Percentiles rank a stretch among this genome's conserved stretches.
Evolutionary conservation across 2,797 vertebrate genomes (phyloP).

Genomic region (Gymnocypris eckloni): DNA sequence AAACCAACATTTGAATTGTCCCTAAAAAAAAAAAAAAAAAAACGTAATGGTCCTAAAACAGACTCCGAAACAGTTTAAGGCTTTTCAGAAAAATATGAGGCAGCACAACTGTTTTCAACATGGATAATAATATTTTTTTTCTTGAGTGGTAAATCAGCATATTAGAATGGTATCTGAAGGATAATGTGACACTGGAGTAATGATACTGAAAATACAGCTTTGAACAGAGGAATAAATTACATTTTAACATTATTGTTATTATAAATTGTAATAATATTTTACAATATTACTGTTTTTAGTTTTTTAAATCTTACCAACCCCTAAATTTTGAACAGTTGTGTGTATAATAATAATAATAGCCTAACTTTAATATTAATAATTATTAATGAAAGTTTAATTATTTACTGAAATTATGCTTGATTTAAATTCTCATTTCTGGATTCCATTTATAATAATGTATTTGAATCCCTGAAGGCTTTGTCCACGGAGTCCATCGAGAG

Average conservation of each 20-base stretch:
- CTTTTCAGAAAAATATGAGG: not conserved
- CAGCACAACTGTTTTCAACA: not conserved
- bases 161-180: not conserved
- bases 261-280: not conserved
- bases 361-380: not conserved
- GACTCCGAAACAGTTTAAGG: too few species aligned
- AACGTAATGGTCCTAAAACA: not conserved
- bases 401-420: not conserved
- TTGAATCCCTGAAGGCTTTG: conserved; percentile 81
- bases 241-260: not conserved
- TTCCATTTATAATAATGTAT: not conserved
- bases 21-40: not conserved
- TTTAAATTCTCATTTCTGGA: not conserved
- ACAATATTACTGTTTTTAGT: too few species aligned
- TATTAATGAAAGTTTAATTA: not conserved
- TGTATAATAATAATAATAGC: not conserved
- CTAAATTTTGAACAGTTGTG: not conserved
- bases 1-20: not conserved
- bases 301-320: not conserved
- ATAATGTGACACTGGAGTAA: not conserved
- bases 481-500: conserved; percentile 96
- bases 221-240: not conserved
- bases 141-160: not conserved
- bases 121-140: not conserved
- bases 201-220: not conserved